Evolutionary conservation across 2,888 invertebrate species (phyloP), one percentile per base, ranked within the genome.

Genomic region (Drosophila neonasuta): DNA sequence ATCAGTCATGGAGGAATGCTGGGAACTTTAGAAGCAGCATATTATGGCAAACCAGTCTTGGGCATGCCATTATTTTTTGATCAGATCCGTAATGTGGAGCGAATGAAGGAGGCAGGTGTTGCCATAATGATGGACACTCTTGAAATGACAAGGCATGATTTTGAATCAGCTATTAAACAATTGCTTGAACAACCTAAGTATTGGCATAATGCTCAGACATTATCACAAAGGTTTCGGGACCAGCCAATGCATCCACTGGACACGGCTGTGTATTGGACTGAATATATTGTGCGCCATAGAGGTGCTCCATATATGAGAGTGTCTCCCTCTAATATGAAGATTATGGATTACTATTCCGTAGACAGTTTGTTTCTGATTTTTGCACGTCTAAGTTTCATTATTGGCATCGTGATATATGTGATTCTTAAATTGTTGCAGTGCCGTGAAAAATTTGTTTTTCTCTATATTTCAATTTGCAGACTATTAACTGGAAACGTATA

Each of bases 1-100:
- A 91, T 92, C 29, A 90, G 89, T 1, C 92, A 92, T 50, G 92
- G 92, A 3, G 92, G 92, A 2, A 74, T 92, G 1, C 69, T 92
- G 8, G 91, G 92, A 65, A 88, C 90, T 1, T 90, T 90, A 0
- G 92, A 92, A 74, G 88, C 92, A 0, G 79, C 91, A 3, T 89
- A 91, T 59, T 89, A 91, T 74, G 92, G 90, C 2, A 91, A 90
- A 24, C 92, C 92, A 0, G 79, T 92, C 2, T 71, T 92, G 20
- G 92, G 91, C 0, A 87, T 93, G 54, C 92, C 93, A 0, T 71
- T 92, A 2, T 91, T 91, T 56, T 91, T 87, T 4, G 92, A 93
- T 79, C 92, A 93, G 80, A 88, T 90, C 42, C 74, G 90, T 2
- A 93, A 93, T 69, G 89, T 92, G 69, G 88, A 84, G 1, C 86